Evolutionary conservation across 2,113 vertebrate genomes (phyloP), one percentile per base, ranked within the genome.

Genomic region (Microtus ochrogaster): DNA sequence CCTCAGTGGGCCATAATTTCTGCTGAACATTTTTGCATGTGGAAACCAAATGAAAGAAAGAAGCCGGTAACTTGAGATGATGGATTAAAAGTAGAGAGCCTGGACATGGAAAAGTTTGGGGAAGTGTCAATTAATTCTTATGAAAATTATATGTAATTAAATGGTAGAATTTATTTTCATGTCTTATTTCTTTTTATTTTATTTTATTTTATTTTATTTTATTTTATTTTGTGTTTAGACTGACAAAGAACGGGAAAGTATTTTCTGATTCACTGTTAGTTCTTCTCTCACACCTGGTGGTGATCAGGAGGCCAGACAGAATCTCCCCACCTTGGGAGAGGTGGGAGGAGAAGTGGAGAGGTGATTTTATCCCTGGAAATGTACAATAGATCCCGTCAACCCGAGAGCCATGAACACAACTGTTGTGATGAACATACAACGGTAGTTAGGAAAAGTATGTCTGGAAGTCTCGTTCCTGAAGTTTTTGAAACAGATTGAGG

Each of bases 401-500:
- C 28, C 47, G 39, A 91, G 58, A 91, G 74, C 44, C 61, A 30
- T 63, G 41, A 39, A 85, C 36, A 47, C 41, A 91, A 58, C 63
- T 93, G 24, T 39, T 84, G 22, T 91, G 68, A 68, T 65, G 33
- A 91, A 61, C 86, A 93, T 47, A 52, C 41, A 73, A 76, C 49
- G 44, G 6, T 41, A 49, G 24, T n/a, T 39, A 52, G 72, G 16
- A 74, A 96, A 92, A 28, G 39, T 88, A 47, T 33, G 5, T 93
- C 72, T 81, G 8, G 12, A 96, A 92, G 89, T 77, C 55, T 84
- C 84, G 44, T 87, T 93, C 61, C 90, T 93, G 6, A 28, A 9
- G 72, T 94, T 97, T 95, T 91, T 33, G 61, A 79, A 22, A 86
- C 66, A 97, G 90, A 95, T 95, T 65, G 19, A 92, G 39, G 3